phyloP scores from a whole-genome alignment of 2,888 invertebrate genomes.

The Melieria picta region DNA sequence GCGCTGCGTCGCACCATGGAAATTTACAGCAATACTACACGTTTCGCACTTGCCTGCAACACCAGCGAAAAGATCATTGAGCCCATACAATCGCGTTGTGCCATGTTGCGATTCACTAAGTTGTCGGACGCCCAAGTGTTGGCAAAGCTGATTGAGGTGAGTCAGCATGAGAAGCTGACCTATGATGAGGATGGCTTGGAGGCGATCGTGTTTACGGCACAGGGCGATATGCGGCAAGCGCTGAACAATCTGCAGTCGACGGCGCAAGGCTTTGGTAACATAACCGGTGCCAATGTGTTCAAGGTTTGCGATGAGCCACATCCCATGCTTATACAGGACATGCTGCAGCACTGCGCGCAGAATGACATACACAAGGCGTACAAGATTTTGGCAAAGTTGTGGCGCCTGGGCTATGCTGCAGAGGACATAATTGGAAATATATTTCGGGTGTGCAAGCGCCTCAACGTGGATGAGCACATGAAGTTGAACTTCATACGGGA shows the following conservation, averaged over 20 bases:
- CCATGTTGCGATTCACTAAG: constrained; percentile 91
- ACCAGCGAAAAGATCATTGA: constrained; percentile 99
- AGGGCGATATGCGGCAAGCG: constrained; percentile 98
- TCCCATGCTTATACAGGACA: constrained; percentile 89
- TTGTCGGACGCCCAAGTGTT: constrained; percentile 91
- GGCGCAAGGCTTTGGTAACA: constrained; percentile 88
- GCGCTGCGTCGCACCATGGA: constrained; percentile 98
- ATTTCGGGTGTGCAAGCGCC: constrained; percentile 91
- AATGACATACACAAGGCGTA: constrained; percentile 88
- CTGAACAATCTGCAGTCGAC: constrained; percentile 97
- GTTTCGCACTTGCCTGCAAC: constrained; percentile 98
- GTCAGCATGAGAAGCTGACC: constrained; percentile 77
- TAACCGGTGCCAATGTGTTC: constrained; percentile 95
- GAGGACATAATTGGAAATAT: constrained; percentile 97
- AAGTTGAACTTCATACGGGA: constrained; percentile 90
- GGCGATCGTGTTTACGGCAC: constrained; percentile 97
- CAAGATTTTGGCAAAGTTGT: constrained; percentile 87
- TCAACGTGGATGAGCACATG: constrained; percentile 81
- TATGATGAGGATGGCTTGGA: constrained; percentile 93
- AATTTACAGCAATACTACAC: constrained; percentile 94
- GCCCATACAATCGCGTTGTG: constrained; percentile 98
- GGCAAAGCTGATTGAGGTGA: constrained; percentile 81
- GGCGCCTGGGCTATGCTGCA: constrained; percentile 93
- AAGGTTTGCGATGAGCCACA: constrained; percentile 99
- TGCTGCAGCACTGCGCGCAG: constrained; percentile 85